Conservation (phyloP, 2,888 invertebrate genomes). For the Phalera bucephala region DNA sequence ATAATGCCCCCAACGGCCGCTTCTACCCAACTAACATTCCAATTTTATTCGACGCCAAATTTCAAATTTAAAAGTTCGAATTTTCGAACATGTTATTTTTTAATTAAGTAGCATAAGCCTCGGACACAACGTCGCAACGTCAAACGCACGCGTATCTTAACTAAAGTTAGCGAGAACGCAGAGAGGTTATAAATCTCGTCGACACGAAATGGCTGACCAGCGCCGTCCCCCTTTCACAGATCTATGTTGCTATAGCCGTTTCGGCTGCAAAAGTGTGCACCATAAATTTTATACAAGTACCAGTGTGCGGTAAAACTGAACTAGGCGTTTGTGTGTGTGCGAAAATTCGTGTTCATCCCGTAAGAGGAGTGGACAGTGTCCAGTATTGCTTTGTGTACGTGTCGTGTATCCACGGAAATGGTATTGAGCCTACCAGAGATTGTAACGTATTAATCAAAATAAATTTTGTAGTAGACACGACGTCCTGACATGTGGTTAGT, state of each 20-base stretch:
- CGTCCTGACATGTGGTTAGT: constrained; percentile 51
- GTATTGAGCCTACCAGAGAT: constrained; percentile 53
- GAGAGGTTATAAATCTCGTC: constrained; percentile 80
- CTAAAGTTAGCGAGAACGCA: constrained; percentile 65
- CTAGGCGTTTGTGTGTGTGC: constrained; percentile 62
- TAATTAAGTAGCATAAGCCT: not conserved
- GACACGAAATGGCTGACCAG: constrained; percentile 81
- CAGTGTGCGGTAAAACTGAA: constrained; percentile 78
- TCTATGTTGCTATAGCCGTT: constrained; percentile 63
- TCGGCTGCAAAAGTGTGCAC: constrained; percentile 79
- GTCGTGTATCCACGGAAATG: constrained; percentile 55
- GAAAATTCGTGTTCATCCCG: constrained; percentile 71
- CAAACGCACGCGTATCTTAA: constrained; percentile 68
- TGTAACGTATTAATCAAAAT: constrained; percentile 71
- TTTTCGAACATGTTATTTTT: not conserved
- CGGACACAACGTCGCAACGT: constrained; percentile 36
- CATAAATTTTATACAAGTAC: constrained; percentile 80
- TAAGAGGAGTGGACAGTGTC: constrained; percentile 72
- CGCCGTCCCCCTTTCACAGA: constrained; percentile 61
- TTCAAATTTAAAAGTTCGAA: constrained; percentile 25
- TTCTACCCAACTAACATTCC: constrained; percentile 40
- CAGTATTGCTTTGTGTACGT: constrained; percentile 72
- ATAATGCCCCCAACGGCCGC: constrained; percentile 67
- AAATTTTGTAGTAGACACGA: constrained; percentile 57
- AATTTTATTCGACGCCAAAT: constrained; percentile 39